These are phyloP conservation scores for Meiosimyza decipiens DNA, from an alignment of 2,888 invertebrate genomes.

Conservation along the genomic window DNA sequence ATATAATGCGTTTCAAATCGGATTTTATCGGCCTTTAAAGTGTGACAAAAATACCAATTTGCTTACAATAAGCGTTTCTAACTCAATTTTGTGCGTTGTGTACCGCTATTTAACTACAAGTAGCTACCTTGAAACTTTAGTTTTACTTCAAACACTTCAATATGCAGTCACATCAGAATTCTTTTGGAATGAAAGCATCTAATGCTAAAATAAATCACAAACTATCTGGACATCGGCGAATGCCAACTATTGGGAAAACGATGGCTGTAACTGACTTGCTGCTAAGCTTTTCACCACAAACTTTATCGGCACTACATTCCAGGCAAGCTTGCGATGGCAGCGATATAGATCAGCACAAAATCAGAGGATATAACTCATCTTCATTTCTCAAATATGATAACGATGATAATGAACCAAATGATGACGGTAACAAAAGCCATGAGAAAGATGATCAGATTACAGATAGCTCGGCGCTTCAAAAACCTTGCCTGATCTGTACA, in stretches of 20 bases:
- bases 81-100: too few relatives aligned
- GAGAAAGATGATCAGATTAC: constrained; percentile 40
- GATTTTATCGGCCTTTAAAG: not conserved
- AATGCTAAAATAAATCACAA: constrained; percentile 42
- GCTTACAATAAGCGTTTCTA: too few relatives aligned
- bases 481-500: constrained; percentile 56
- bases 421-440: constrained; percentile 7
- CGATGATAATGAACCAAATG: constrained; percentile 26
- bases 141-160: constrained; percentile 10
- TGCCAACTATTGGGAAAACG: constrained; percentile 62
- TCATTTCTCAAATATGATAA: not conserved
- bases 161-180: constrained; percentile 52
- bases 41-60: constrained; percentile 3
- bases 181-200: constrained; percentile 35
- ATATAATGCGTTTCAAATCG: too few relatives aligned
- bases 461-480: constrained; percentile 44
- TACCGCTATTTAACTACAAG: too few relatives aligned
- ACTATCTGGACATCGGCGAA: constrained; percentile 58
- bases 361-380: not conserved
- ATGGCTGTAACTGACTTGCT: constrained; percentile 65
- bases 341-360: constrained; percentile 17
- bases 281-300: constrained; percentile 53
- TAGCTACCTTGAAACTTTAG: too few relatives aligned
- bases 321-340: constrained; percentile 45
- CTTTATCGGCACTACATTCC: constrained; percentile 42